These are phyloP conservation scores for Chaetogeoica ovagalla DNA, from an alignment of 2,888 invertebrate species.

Conservation along the genomic window DNA sequence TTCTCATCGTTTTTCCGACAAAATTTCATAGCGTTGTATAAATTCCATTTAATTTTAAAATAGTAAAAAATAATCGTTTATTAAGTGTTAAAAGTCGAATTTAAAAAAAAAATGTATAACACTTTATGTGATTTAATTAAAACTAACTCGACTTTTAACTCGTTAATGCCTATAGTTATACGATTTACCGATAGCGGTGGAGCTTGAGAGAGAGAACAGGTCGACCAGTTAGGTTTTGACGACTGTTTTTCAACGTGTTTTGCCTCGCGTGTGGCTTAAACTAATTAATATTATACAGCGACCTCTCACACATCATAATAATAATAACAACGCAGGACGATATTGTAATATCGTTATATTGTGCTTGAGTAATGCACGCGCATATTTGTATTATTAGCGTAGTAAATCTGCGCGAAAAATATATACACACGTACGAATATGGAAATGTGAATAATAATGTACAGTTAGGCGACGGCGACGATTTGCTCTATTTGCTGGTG, in stretches of 20 bases:
- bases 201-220: neutral
- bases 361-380: neutral
- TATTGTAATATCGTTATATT: neutral
- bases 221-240: neutral
- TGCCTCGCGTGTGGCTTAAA: neutral
- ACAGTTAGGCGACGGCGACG: neutral
- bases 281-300: neutral
- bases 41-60: no score
- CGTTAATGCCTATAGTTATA: neutral
- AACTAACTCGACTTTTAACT: no score
- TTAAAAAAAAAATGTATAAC: no score
- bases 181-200: neutral
- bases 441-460: slow-evolving; percentile 4
- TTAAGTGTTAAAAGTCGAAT: no score
- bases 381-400: neutral
- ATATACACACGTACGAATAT: neutral
- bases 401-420: neutral
- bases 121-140: no score
- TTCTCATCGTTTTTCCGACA: no score
- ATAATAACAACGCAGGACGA: neutral
- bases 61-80: no score
- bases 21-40: no score
- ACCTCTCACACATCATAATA: neutral
- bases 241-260: neutral
- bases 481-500: neutral